Evolutionary conservation across 1,140 invertebrate species (phyloP), one percentile per base, ranked within the genome.

Genomic region (Batillaria attramentaria): DNA sequence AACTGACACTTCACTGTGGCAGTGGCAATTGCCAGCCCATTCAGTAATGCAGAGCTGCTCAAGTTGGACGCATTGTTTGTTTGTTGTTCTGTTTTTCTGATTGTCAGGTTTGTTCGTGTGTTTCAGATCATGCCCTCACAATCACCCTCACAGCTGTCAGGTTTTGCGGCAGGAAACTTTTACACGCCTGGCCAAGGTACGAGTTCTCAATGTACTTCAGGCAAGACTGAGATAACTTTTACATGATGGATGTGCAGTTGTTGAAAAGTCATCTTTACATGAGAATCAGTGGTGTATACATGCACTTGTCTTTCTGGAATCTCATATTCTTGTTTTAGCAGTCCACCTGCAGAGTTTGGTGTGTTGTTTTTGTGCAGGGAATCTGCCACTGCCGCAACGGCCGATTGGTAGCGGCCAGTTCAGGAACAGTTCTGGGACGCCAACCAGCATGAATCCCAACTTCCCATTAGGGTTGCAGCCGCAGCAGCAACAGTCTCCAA

Each of bases 401-500:
- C 82, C 80, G 54, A 83, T 86, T 39, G 81, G 81, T n/a, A 70
- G 80, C 13, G 83, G 83, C n/a, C 85, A 88, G 74, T 88, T 87
- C 70, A 78, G 81, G 33, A 86, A 81, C 57, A 87, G 81, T 79
- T 80, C 86, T 42, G 87, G 88, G 68, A 91, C 90, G n/a, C 91
- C 90, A 13, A 91, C 90, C 6, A 90, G 89, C 85, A 86, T 90
- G 72, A 86, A 89, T 69, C 86, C 88, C 60, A 88, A 81, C 66
- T 89, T 90, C 79, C 85, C 89, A 42, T 37, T 84, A 33, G 79
- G 80, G 5, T 43, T 81, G 43, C 79, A 80, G 78, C 86, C 88
- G 73, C 87, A 85, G 37, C 87, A 90, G 79, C 90, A 91, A 62
- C 88, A 89, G 54, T 91, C 90, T 50, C 90, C 90, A 57, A 91